Conservation (phyloP, 2,888 invertebrate species). For the Micoletzkya japonica region DNA sequence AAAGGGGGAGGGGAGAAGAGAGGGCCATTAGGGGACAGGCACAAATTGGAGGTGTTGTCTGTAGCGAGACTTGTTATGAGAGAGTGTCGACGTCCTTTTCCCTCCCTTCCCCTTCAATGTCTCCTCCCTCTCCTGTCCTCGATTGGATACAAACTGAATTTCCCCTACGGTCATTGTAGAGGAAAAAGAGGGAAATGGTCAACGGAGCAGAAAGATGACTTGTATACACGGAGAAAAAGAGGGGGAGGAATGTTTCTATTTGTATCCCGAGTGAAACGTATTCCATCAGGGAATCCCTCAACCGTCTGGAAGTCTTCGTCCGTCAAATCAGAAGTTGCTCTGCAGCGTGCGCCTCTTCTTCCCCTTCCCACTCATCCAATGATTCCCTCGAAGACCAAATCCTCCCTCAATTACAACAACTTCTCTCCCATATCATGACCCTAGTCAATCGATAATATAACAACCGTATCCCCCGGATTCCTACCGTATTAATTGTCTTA, state of each 20-base stretch:
- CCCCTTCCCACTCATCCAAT: constrained; percentile 33
- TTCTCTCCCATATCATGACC: constrained; percentile 56
- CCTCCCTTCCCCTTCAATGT: background rate
- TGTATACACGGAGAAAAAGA: too few relatives aligned
- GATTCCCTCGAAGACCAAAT: constrained; percentile 51
- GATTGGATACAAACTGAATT: background rate
- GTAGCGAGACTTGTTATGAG: too few relatives aligned
- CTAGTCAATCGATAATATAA: constrained; percentile 52
- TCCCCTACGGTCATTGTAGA: too few relatives aligned
- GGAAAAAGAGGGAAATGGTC: too few relatives aligned
- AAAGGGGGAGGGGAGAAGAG: too few relatives aligned
- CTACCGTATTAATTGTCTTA: too few relatives aligned
- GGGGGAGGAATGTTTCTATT: too few relatives aligned
- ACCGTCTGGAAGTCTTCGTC: constrained; percentile 57
- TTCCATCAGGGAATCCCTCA: constrained; percentile 64
- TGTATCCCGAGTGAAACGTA: background rate
- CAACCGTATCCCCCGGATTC: background rate
- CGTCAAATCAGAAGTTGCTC: constrained; percentile 55
- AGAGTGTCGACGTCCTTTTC: too few relatives aligned
- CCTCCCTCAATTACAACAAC: constrained; percentile 54
- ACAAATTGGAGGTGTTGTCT: background rate
- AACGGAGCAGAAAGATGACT: too few relatives aligned
- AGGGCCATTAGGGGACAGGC: too few relatives aligned
- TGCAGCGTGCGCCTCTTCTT: constrained; percentile 32
- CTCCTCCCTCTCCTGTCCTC: background rate